These are phyloP conservation scores for Leptosomus discolor DNA, from an alignment of 2,113 vertebrate species.

Conservation along the genomic window DNA sequence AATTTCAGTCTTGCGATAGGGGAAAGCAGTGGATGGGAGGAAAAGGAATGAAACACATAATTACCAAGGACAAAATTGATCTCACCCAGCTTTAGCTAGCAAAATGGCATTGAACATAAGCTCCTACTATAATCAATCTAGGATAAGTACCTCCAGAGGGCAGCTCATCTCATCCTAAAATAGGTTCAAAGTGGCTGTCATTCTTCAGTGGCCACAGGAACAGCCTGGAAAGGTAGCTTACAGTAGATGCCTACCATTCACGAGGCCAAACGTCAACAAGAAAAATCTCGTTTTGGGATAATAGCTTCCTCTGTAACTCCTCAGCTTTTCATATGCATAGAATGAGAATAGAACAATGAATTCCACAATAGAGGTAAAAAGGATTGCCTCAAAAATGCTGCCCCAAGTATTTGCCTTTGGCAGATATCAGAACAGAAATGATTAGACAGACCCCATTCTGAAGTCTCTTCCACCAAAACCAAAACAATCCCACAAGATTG, in stretches of 20 bases:
- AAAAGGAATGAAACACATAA: neutral
- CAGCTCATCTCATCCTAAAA: neutral
- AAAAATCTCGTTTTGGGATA: neutral
- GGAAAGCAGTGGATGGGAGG: neutral
- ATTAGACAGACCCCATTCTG: neutral
- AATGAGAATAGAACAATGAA: neutral
- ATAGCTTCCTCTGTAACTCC: neutral
- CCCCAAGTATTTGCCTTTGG: neutral
- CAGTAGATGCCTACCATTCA: neutral
- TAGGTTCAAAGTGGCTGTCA: neutral
- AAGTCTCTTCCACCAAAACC: neutral
- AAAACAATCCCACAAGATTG: neutral
- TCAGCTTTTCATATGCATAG: neutral
- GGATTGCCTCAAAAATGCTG: neutral
- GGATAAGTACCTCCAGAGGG: neutral
- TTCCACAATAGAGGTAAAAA: neutral
- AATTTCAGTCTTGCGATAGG: neutral
- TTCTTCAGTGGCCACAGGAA: neutral
- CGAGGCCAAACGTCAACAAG: neutral
- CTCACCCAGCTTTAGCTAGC: neutral
- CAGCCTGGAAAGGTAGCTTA: neutral
- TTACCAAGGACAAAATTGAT: neutral
- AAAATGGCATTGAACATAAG: neutral
- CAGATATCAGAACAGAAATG: neutral
- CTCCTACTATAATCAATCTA: neutral